Evolutionary conservation across 2,888 invertebrate species (phyloP), one percentile per base, ranked within the genome.

Genomic region (Rugalucina vietnamica): DNA sequence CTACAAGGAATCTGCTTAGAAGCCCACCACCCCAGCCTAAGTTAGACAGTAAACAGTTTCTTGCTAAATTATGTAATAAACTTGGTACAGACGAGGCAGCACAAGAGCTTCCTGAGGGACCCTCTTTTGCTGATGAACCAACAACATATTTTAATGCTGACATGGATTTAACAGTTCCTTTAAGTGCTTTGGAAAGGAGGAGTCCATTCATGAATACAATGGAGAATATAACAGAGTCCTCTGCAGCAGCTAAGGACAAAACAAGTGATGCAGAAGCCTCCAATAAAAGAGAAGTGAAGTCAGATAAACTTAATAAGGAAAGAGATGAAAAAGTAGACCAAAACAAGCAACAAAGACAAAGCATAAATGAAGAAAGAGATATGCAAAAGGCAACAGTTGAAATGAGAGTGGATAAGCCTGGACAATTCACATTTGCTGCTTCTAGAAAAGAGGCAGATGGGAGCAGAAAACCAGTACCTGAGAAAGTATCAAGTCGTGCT

Each of bases 401-500:
- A 78, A 79, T 83, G 54, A 37, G 82, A n/a, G 82, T 74, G 36
- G 86, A 84, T 14, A 92, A 91, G 71, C 92, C 92, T 24, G 93
- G 93, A 8, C 87, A 92, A 32, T 89, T 93, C 69, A 88, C 90
- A 29, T 93, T 91, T 82, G 85, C 90, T 70, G 92, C 90, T 4
- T 82, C 88, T 10, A 86, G 93, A 54, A 93, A 92, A 69, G 90
- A 91, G 24, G 80, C 85, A 1, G 92, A 92, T 87, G 93, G 92
- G 12, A 86, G 88, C 21, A 87, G 93, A 29, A 91, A 92, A 79
- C 88, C 88, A 37, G 88, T 92, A 14, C 92, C 91, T 24, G 82
- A 88, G 29, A 90, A 91, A 72, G 69, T 86, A 12, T 86, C 89
- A 21, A 86, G 83, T 27, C 90, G 88, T 71, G 85, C 89, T 18